Base-by-base conservation (phyloP, 2,888 invertebrate genomes). In the Drosophila acutilabella region DNA sequence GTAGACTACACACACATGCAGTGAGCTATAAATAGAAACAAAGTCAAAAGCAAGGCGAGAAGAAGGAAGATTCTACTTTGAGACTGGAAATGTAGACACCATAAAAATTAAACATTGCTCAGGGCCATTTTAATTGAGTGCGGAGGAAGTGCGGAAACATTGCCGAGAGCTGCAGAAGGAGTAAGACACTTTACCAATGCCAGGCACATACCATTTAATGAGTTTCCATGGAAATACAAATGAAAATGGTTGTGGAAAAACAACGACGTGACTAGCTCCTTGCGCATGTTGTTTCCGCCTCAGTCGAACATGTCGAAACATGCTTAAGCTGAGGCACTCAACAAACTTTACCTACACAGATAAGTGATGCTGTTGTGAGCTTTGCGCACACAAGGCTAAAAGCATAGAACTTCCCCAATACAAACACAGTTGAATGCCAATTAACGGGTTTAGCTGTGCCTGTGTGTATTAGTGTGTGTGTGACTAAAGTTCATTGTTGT, bases 41-140 rank as follows among this genome's bases (percentile, higher is more conserved):
- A 44, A 60, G 59, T 56, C 57, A 47, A 60, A 62, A 42, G 54
- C 60, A 65, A 65, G 20, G 36, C 64, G 54, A 62, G 26, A 56
- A 65, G 41, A 47, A 52, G 30, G 16, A 60, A 62, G 33, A 62
- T 16, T 53, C 74, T 47, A 4, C 14, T 26, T 47, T 16, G 50
- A 68, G 71, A 71, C 65, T 72, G 36, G 41, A 51, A 62, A 66
- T 71, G 77, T 70, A 64, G 74, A 54, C 36, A 1, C 14, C 26
- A 56, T 20, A 51, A 64, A 54, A 20, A 47, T 14, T 40, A 59
- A 47, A 71, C 71, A 54, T 40, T 30, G 40, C 40, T 30, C 73
- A 68, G 48, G 70, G 61, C 72, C 71, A 71, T 71, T 79, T 81
- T 76, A 84, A 77, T 79, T 85, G 71, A 71, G 75, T 75, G 64